Base-by-base conservation (phyloP, 1,140 invertebrate genomes). In the Cotesia vestalis region DNA sequence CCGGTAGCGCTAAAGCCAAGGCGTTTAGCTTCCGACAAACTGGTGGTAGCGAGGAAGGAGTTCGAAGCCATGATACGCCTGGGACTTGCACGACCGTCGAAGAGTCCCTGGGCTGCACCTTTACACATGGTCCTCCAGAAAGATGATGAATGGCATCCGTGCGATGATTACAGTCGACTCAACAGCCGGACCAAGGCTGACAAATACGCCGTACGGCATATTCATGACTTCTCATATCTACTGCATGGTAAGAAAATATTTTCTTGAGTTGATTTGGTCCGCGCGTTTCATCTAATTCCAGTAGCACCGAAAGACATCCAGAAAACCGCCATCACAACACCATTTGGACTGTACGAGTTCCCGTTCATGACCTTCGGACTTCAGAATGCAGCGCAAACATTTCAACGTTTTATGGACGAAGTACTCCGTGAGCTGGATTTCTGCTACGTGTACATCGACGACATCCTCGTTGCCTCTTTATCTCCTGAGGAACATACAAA, bases 261-360 rank as follows among this genome's bases (percentile, higher is more conserved):
- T 67, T 81, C 83, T 0, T 81, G 73, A 4, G 71, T 90, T 2
- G 88, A 90, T 77, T 67, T 89, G 1, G 73, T 74, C 0, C 79
- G 78, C 17, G 89, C 88, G 0, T 91, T 87, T 72, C 84, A 85
- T 77, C 88, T 83, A 67, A 76, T 0, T 80, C 86, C 66, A 76
- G 83, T n/a, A 36, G 20, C 11, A 86, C 84, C 53, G 85, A 82
- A 5, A 81, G 82, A 73, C 20, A 20, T 20, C 20, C 20, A 20
- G 20, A 20, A 20, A 20, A 20, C 20, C 20, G 2, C 20, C 20
- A 77, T 82, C 3, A 78, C 63, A 84, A 20, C 5, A 51, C 46
- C 46, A 9, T 51, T n/a, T 51, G 12, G 2, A 51, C 66, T 86
- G 11, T 84, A 77, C 59, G 83, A 86, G 75, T 85, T 83, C 60